Evolutionary conservation across 1,140 invertebrate species (phyloP).

Genomic region (Helicoverpa armigera): DNA sequence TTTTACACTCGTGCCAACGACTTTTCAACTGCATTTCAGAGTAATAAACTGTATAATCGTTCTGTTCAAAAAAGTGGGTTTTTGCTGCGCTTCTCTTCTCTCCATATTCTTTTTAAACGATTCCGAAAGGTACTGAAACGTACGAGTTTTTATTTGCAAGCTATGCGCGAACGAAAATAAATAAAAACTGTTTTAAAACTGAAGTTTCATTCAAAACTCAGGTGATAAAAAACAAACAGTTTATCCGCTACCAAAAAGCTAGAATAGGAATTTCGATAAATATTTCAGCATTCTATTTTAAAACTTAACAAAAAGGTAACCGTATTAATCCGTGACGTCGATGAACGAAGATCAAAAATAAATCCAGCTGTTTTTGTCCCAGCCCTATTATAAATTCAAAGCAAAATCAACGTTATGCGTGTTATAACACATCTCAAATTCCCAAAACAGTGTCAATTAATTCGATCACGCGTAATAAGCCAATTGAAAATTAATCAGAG

Average conservation of each 20-base stretch:
- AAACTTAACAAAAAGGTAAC: too few species aligned
- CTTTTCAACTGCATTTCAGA: constrained; percentile 37
- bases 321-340: too few species aligned
- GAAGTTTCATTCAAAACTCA: too few species aligned
- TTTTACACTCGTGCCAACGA: constrained; percentile 44
- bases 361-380: too few species aligned
- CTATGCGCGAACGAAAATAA: background rate
- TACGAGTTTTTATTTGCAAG: background rate
- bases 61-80: background rate
- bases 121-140: background rate
- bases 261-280: too few species aligned
- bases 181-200: too few species aligned
- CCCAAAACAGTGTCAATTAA: background rate
- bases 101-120: background rate
- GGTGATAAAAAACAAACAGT: too few species aligned
- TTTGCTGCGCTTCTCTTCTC: background rate
- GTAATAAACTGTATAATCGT: constrained; percentile 25
- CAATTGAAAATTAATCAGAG: constrained; percentile 38
- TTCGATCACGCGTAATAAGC: background rate
- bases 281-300: too few species aligned
- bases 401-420: too few species aligned
- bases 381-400: too few species aligned
- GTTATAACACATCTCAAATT: background rate
- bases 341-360: too few species aligned
- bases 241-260: too few species aligned